Base-by-base conservation (phyloP, 2,113 vertebrate genomes). In the Xenopus borealis region DNA sequence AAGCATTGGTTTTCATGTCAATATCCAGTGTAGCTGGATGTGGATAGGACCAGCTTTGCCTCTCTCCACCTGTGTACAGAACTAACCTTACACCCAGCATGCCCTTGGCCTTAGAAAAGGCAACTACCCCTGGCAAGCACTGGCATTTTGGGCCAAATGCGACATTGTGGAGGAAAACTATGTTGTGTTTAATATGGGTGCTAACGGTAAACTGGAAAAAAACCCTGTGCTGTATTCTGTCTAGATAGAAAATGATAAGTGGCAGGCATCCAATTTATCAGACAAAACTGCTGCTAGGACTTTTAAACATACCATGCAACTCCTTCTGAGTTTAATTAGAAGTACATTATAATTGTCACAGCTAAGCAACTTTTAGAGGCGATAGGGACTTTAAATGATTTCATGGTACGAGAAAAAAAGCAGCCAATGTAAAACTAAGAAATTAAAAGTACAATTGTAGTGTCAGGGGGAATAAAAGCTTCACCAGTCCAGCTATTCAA, bases 311-410 rank as follows among this genome's bases (percentile, higher is more conserved):
- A n/a, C 30, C 72, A 80, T 62, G 74, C 23, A 69, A 44, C 53
- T 83, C 53, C 72, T 69, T 79, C 65, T 77, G 81, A 63, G 85
- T 78, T 58, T 72, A 84, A 82, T 85, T 78, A 83, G 80, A 86
- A 79, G 82, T 72, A 81, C 50, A 84, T 81, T 83, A 73, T 53
- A 85, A 81, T 46, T 85, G 80, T 87, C 82, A 85, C n/a, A 87
- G 83, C 69, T 82, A 87, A 83, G 77, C 71, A 83, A 75, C 81
- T 80, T 79, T 72, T 77, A 66, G 72, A 84, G 72, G 79, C 72
- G 75, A 78, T 79, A 81, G 74, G 58, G 80, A 83, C 77, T 84
- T 83, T 68, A 79, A 83, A 58, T 82, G 72, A 85, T 86, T 87
- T 86, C 77, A 83, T 27, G 71, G 58, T 81, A 81, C 47, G 77